Base-by-base conservation (phyloP, 92 coral and sea anemone species). In the Chrysogorgia sp. region DNA sequence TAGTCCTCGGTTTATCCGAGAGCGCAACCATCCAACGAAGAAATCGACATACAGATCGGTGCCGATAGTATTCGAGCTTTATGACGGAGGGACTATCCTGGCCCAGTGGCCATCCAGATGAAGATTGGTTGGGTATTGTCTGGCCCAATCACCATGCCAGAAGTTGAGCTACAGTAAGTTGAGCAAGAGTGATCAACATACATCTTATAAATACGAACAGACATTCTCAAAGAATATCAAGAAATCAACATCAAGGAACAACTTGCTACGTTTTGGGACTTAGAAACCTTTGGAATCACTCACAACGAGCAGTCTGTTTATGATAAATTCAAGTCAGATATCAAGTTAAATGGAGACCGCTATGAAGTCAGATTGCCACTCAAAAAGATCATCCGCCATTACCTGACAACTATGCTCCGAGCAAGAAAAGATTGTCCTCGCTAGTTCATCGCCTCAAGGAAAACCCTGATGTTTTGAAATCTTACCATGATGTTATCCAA, bases 1-100 rank as follows among this genome's bases (percentile, higher is more conserved):
- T 60, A 68, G 72, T 40, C 71, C 90, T 10, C 72, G 43, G 12
- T 4, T 37, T 37, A 37, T 5, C 43, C 5, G 43, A 37, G 43
- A 37, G 43, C 43, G 12, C 12, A 4, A 37, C 12, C 43, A 12
- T 4, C 67, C 34, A 35, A 23, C 48, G 88, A 71, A 37, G 79
- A 58, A 34, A 74, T 82, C 72, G 90, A 89, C 40, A 33, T 86
- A 24, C 80, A 82, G 17, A 81, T 71, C 47, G 89, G 92, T 34
- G 75, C 85, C 31, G 89, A 88, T 58, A 81, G 19, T 89, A 88
- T 30, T 88, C 86, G 89, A 68, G 77, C 68, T 55, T 85, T 41
- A 70, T 78, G 56, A 47, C 85, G 63, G 63, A 84, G 90, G 74
- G 48, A 65, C 58, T 0, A 20, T 20, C 10, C 61, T 20, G 88